phyloP scores from a whole-genome alignment of 2,113 vertebrate genomes.

The Acinonyx jubatus region DNA sequence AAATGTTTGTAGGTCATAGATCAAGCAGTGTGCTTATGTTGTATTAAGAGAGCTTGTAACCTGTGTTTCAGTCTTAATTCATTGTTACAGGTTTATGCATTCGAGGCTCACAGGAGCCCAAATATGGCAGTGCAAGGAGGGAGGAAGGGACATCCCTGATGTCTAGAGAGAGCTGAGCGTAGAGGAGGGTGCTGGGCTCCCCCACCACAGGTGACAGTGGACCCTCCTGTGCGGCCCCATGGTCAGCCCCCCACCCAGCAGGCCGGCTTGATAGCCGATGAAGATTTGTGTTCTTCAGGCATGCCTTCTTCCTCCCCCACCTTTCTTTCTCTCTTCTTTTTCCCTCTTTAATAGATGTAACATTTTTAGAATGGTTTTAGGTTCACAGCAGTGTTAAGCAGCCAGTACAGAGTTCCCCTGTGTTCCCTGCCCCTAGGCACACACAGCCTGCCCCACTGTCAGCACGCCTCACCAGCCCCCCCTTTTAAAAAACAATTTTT shows the following conservation, averaged over 20 bases:
- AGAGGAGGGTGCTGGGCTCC: neutral
- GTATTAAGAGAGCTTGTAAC: neutral
- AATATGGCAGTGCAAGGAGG: neutral
- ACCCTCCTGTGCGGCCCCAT: no score
- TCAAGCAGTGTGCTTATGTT: neutral
- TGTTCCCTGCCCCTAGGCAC: neutral
- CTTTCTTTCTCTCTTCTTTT: neutral
- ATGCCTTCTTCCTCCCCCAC: neutral
- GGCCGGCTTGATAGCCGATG: no score
- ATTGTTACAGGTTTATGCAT: neutral
- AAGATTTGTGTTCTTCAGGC: neutral
- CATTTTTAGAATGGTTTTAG: neutral
- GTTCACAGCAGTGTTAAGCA: neutral
- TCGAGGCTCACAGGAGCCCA: neutral
- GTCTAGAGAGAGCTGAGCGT: neutral
- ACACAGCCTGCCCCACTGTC: neutral
- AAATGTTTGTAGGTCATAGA: neutral
- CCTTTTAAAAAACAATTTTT: no score
- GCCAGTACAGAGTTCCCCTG: neutral
- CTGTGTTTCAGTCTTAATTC: neutral
- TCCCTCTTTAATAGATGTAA: neutral
- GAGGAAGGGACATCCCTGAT: neutral
- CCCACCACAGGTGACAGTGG: fast-evolving
- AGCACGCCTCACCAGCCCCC: neutral
- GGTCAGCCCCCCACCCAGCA: neutral